Evolutionary conservation across 2,888 invertebrate species (phyloP).

Genomic region (Plagodis dolabraria): DNA sequence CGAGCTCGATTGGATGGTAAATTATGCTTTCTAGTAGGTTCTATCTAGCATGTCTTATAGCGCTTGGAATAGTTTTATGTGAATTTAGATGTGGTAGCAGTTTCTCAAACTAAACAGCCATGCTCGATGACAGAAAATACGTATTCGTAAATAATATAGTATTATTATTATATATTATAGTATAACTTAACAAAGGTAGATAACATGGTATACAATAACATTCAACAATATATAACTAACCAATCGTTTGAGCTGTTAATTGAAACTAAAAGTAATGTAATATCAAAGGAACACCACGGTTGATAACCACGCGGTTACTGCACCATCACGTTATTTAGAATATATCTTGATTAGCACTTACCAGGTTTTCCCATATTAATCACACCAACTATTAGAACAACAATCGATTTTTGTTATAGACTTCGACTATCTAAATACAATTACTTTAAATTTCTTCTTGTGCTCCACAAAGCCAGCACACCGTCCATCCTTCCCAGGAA

Average conservation of each 20-base stretch:
- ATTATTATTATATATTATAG: no score
- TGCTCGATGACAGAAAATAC: no score
- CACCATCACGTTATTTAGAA: conserved; percentile 17
- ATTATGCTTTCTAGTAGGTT: no score
- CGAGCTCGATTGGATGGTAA: no score
- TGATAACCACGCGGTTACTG: conserved; percentile 51
- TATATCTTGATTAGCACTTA: conserved; percentile 45
- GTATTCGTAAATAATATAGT: no score
- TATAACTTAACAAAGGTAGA: no score
- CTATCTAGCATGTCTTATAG: no score
- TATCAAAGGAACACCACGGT: conserved; percentile 23
- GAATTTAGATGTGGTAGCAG: no score
- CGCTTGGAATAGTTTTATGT: no score
- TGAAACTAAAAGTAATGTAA: conserved; percentile 8
- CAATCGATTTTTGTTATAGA: conserved; percentile 32
- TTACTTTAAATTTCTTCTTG: conserved; percentile 60
- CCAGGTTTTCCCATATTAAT: conserved; percentile 74
- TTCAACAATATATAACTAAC: no score
- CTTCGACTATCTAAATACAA: conserved; percentile 63
- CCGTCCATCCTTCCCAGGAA: conserved; percentile 66
- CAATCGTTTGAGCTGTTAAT: background rate
- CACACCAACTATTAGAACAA: conserved; percentile 36
- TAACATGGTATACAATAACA: no score
- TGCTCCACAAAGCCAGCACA: conserved; percentile 62
- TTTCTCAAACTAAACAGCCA: no score